Evolutionary conservation across 2,113 vertebrate genomes (phyloP).

Genomic region (Xiphophorus hellerii): DNA sequence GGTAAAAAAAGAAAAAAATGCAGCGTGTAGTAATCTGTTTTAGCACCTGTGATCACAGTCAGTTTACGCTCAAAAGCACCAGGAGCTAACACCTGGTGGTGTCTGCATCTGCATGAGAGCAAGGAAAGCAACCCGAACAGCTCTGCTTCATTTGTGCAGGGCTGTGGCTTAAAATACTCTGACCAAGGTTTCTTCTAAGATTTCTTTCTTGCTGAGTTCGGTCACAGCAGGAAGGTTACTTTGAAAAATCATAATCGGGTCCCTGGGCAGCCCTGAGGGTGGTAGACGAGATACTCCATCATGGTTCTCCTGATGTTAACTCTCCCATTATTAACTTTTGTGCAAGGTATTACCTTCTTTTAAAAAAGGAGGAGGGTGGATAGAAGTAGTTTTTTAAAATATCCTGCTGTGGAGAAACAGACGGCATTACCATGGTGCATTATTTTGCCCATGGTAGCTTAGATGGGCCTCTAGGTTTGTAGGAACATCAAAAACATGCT

Average conservation of each 20-base stretch:
- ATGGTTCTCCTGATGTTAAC: slow-evolving; percentile 64
- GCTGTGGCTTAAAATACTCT: slow-evolving; percentile 28
- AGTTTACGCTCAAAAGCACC: slow-evolving; percentile 35
- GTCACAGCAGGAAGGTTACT: slow-evolving; percentile 48
- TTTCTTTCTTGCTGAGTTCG: slow-evolving; percentile 53
- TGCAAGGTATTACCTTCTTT: slow-evolving; percentile 59
- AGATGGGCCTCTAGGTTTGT: slow-evolving; percentile 30
- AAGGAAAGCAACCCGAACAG: slow-evolving; percentile 17
- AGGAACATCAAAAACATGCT: slow-evolving; percentile 50
- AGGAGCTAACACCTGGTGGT: slow-evolving; percentile 45
- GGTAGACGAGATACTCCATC: slow-evolving; percentile 44
- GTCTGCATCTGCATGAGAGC: slow-evolving; percentile 32
- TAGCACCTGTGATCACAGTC: slow-evolving; percentile 53
- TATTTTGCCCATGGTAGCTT: slow-evolving; percentile 61
- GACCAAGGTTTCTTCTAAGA: slow-evolving; percentile 49
- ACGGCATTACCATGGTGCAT: slow-evolving; percentile 54
- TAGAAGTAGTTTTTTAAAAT: slow-evolving; percentile 8
- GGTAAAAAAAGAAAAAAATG: slow-evolving; percentile 3
- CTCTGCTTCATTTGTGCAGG: slow-evolving; percentile 27
- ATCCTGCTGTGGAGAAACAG: slow-evolving; percentile 45
- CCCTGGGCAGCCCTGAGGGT: slow-evolving; percentile 33
- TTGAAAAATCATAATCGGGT: slow-evolving; percentile 61
- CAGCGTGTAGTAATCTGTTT: slow-evolving; percentile 36
- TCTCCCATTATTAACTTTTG: slow-evolving; percentile 67
- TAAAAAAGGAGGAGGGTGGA: slow-evolving; percentile 17